phyloP scores from a whole-genome alignment of 1,140 invertebrate genomes.

The Brachionus rubens region DNA sequence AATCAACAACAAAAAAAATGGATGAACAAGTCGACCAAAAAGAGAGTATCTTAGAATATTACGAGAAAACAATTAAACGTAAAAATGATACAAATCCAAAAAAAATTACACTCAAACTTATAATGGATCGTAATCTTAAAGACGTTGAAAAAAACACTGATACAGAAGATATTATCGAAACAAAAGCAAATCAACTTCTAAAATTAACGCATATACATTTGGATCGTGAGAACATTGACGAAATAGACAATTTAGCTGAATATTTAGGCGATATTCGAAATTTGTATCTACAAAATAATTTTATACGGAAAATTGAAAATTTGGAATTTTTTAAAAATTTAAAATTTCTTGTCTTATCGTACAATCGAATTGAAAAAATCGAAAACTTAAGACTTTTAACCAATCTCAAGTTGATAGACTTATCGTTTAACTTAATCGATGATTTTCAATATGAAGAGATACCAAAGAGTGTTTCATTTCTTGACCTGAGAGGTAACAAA shows the following conservation, averaged over 20 bases:
- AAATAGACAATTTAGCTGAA: constrained; percentile 36
- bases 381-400: constrained; percentile 70
- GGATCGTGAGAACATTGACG: constrained; percentile 24
- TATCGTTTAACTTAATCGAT: constrained; percentile 9
- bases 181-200: not conserved
- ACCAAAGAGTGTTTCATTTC: not conserved
- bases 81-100: not conserved
- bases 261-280: constrained; percentile 11
- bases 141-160: not conserved
- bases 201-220: constrained; percentile 29
- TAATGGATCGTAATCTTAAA: not conserved
- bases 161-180: constrained; percentile 1
- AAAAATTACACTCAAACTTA: constrained; percentile 21
- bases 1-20: too few relatives aligned
- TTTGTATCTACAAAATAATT: constrained; percentile 82
- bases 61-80: too few relatives aligned
- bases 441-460: not conserved
- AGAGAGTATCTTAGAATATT: too few relatives aligned
- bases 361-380: constrained; percentile 77
- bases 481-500: not conserved
- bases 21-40: too few relatives aligned
- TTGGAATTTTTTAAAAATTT: constrained; percentile 69
- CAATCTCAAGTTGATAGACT: not conserved
- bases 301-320: constrained; percentile 81
- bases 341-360: constrained; percentile 78